phyloP scores from a whole-genome alignment of 2,888 invertebrate species.

The Tiliacea citrago region DNA sequence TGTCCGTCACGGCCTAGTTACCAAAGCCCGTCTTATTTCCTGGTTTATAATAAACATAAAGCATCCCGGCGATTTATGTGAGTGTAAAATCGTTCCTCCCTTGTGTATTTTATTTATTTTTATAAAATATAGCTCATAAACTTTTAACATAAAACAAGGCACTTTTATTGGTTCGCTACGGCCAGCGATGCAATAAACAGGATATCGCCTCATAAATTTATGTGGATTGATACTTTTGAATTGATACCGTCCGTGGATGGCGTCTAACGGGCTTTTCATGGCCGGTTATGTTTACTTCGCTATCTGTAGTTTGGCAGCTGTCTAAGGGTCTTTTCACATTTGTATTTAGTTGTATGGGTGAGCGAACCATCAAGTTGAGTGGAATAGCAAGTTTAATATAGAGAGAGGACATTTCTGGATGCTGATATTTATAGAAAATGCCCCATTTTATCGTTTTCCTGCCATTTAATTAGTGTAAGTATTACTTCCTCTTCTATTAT shows the following conservation, averaged over 20 bases:
- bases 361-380: constrained; percentile 20
- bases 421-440: constrained; percentile 11
- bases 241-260: constrained; percentile 68
- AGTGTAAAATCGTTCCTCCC: constrained; percentile 76
- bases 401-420: background rate
- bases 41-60: constrained; percentile 66
- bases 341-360: constrained; percentile 15
- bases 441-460: background rate
- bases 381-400: constrained; percentile 3
- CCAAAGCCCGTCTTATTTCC: constrained; percentile 25
- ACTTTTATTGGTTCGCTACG: constrained; percentile 83
- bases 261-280: constrained; percentile 64
- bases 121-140: constrained; percentile 87
- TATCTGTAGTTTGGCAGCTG: constrained; percentile 34
- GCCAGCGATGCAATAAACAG: constrained; percentile 80
- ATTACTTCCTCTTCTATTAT: background rate
- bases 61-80: constrained; percentile 70
- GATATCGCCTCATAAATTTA: constrained; percentile 83
- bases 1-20: constrained; percentile 35
- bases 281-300: constrained; percentile 47
- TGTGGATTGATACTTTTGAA: constrained; percentile 81
- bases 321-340: constrained; percentile 19
- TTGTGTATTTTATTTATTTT: constrained; percentile 80
- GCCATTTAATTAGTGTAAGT: background rate
- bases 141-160: constrained; percentile 82